Conservation (phyloP, 2,797 vertebrate species). For the Bradypus variegatus region DNA sequence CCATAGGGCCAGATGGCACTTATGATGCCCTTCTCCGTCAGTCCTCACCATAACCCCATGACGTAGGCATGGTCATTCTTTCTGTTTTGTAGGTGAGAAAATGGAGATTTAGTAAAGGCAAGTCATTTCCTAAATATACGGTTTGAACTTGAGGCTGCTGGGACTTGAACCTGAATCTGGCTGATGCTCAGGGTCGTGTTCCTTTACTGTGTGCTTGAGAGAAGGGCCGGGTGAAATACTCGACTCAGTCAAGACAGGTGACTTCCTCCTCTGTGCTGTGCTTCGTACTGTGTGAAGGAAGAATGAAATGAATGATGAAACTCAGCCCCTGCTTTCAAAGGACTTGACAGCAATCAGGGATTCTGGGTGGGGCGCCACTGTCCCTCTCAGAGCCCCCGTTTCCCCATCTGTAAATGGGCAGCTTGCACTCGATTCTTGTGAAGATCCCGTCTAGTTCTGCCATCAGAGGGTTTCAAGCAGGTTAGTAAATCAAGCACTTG, state of each 20-base stretch:
- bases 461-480: accelerated
- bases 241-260: not conserved
- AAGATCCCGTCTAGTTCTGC: not conserved
- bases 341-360: not conserved
- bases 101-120: not conserved
- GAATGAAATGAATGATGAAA: not conserved
- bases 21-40: accelerated
- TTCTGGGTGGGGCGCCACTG: not conserved
- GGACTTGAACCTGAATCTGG: not conserved
- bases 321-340: not conserved
- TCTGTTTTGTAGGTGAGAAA: not conserved
- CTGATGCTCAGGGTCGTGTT: no score
- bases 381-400: not conserved
- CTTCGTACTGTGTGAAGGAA: not conserved
- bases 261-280: not conserved
- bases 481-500: accelerated
- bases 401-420: not conserved
- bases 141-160: no score
- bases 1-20: not conserved
- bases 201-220: not conserved
- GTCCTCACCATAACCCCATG: accelerated
- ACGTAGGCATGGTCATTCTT: not conserved
- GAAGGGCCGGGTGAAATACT: not conserved
- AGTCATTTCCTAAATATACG: not conserved
- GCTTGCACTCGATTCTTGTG: no score